Evolutionary conservation across 2,888 invertebrate genomes (phyloP), one percentile per base, ranked within the genome.

Genomic region (Hemicrepidius hirtus): DNA sequence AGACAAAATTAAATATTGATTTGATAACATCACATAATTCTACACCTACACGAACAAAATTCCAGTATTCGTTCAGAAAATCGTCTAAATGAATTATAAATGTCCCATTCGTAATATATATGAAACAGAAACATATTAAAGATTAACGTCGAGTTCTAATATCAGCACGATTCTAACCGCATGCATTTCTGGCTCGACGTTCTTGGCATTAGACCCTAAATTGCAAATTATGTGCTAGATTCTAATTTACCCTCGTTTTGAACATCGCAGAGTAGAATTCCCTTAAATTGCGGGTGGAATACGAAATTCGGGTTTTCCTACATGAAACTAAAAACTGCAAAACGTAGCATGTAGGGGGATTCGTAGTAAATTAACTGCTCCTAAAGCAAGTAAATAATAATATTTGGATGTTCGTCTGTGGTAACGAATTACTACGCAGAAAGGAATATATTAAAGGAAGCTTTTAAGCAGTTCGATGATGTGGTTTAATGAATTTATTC

Each of bases 171-270:
- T 28, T 53, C 32, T 32, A 53, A 53, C 53, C 53, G 28, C 53
- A 53, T 53, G 32, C 53, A 53, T 53, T 53, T 53, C 53, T 53
- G 50, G 18, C 50, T 64, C 37, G 21, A 50, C 16, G 64, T 50
- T 50, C 64, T 49, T 64, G 37, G 24, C 37, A 50, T 64, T 64
- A 64, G 28, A 50, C 21, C 37, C 21, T 50, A 49, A 50, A 49
- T 64, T 64, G 64, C 64, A 50, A 64, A 64, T 64, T 64, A 49
- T 64, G 64, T 64, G 20, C 46, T 64, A 64, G 50, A 50, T 64
- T 50, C 64, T 50, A 64, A 64, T 64, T 64, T 64, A 64, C 64
- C 50, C 64, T 64, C 62, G 64, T 37, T 49, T 64, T 64, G 37
- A 50, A 50, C 50, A 64, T 64, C 44, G 21, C 16, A 50, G 64